A percentile compares a stretch with the other conserved stretches of the same genome.
These are phyloP conservation scores for Anhinga anhinga DNA, from an alignment of 2,113 vertebrate species.

Conservation along the genomic window DNA sequence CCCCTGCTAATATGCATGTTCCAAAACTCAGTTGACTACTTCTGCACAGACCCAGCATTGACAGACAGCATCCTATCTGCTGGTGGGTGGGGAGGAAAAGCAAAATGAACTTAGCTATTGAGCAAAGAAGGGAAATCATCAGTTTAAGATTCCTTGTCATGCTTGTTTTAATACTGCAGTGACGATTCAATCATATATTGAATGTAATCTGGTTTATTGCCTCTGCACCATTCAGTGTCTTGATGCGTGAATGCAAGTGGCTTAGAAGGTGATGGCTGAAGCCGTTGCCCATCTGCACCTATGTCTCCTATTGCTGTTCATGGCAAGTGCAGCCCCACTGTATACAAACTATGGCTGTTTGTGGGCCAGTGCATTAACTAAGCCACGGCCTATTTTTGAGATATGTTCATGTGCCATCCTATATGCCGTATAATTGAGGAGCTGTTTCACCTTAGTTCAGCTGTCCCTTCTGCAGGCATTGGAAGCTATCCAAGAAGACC, in stretches of 20 bases:
- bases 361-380: background rate
- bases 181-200: background rate
- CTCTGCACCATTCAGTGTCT: background rate
- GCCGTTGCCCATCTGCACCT: background rate
- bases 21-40: background rate
- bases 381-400: background rate
- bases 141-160: background rate
- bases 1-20: background rate
- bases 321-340: background rate
- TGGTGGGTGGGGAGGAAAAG: background rate
- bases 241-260: background rate
- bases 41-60: background rate
- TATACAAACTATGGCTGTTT: background rate
- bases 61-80: background rate
- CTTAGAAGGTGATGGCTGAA: background rate
- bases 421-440: background rate
- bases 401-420: rapidly evolving
- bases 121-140: background rate
- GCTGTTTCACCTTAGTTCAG: background rate
- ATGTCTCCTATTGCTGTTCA: background rate
- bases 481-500: background rate
- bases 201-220: background rate
- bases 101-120: background rate
- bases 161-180: background rate
- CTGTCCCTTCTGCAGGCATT: background rate